phyloP scores from a whole-genome alignment of 2,113 vertebrate genomes.

The Desmodus rotundus region DNA sequence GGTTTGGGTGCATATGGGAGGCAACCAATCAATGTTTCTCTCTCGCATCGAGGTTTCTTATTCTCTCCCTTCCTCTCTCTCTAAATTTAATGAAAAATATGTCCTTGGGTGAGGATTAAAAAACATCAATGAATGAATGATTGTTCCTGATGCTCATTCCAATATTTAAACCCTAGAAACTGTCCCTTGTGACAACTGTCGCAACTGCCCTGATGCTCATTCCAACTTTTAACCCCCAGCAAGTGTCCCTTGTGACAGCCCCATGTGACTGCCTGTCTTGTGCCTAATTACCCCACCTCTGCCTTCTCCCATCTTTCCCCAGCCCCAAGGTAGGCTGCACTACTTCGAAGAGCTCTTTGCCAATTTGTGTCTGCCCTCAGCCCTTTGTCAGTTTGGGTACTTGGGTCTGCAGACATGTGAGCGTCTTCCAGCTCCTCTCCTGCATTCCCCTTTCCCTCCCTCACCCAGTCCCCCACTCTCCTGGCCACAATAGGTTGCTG shows the following conservation, averaged over 20 bases:
- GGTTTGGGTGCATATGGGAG: too few relatives aligned
- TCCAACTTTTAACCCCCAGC: not conserved
- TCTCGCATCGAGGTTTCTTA: too few relatives aligned
- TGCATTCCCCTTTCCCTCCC: not conserved
- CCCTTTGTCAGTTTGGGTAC: slow-evolving; percentile 87
- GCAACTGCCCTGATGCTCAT: not conserved
- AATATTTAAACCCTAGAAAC: not conserved
- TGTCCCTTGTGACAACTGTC: not conserved
- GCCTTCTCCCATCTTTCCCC: not conserved
- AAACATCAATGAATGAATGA: not conserved
- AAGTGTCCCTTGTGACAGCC: not conserved
- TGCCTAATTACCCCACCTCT: not conserved
- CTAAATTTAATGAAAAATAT: too few relatives aligned
- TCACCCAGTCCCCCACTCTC: not conserved
- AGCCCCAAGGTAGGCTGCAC: slow-evolving; percentile 83
- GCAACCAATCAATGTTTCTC: too few relatives aligned
- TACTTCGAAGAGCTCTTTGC: slow-evolving; percentile 85
- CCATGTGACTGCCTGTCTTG: not conserved
- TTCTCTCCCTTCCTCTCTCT: too few relatives aligned
- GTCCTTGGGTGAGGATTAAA: too few relatives aligned
- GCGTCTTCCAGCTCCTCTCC: not conserved
- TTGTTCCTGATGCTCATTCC: not conserved
- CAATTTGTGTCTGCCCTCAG: slow-evolving; percentile 83
- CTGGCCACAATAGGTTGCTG: slow-evolving; percentile 82
- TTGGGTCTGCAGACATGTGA: not conserved